phyloP scores from a whole-genome alignment of 2,888 invertebrate genomes.

The Ophion ellenae region DNA sequence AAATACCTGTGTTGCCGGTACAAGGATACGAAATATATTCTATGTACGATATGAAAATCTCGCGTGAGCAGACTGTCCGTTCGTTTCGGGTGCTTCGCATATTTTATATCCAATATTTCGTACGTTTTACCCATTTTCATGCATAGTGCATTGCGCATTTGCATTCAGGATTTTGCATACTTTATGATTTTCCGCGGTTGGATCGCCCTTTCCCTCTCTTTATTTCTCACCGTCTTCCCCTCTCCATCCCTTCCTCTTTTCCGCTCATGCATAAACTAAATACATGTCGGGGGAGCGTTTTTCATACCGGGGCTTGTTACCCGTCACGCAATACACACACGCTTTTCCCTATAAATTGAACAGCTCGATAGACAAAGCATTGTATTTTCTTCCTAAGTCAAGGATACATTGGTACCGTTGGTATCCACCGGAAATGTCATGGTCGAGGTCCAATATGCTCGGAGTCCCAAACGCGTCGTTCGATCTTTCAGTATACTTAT shows the following conservation, averaged over 20 bases:
- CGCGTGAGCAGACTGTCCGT: slow-evolving; percentile 57
- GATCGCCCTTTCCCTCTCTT: slow-evolving; percentile 42
- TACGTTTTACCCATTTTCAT: slow-evolving; percentile 79
- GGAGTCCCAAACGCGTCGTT: no score
- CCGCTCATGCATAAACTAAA: neutral
- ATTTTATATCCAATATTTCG: slow-evolving; percentile 77
- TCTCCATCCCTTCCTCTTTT: neutral
- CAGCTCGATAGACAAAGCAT: neutral
- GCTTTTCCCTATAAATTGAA: slow-evolving; percentile 42
- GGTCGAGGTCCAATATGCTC: neutral
- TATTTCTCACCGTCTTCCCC: slow-evolving; percentile 41
- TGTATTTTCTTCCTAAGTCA: neutral
- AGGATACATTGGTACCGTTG: neutral
- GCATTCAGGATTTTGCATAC: slow-evolving; percentile 81
- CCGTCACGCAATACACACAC: slow-evolving; percentile 33
- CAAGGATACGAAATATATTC: slow-evolving; percentile 22
- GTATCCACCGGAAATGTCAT: neutral
- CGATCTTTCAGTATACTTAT: neutral
- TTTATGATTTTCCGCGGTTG: slow-evolving; percentile 80
- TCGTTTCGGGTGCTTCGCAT: slow-evolving; percentile 66
- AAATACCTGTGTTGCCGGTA: neutral
- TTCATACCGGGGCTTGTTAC: neutral
- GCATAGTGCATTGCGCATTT: slow-evolving; percentile 78
- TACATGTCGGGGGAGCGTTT: neutral
- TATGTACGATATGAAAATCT: slow-evolving; percentile 53